These are phyloP conservation scores for Cataglyphis cursor DNA, from an alignment of 2,888 invertebrate species.

Conservation along the genomic window DNA sequence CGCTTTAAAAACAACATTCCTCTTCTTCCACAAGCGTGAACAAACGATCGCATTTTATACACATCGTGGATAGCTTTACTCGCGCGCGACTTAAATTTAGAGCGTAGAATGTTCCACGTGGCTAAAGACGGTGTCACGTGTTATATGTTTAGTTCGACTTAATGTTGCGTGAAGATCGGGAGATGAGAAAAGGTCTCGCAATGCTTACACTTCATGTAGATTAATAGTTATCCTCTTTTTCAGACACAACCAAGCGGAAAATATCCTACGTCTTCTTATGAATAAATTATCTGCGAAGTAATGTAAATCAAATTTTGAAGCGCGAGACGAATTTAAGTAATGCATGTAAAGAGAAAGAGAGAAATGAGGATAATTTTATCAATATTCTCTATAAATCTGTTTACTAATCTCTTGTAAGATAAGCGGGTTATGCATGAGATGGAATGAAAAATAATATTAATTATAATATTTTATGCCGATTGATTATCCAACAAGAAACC, in stretches of 20 bases:
- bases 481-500: constrained; percentile 30
- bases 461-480: constrained; percentile 30
- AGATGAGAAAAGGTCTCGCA: constrained; percentile 3
- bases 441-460: constrained; percentile 18
- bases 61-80: constrained; percentile 24
- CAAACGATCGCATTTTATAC: constrained; percentile 11
- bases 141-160: constrained; percentile 30
- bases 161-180: constrained; percentile 34
- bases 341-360: background rate
- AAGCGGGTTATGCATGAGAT: background rate
- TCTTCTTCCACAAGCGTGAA: constrained; percentile 2
- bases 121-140: constrained; percentile 29
- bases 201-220: background rate
- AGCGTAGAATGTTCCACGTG: constrained; percentile 34
- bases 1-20: constrained; percentile 50
- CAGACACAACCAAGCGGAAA: background rate
- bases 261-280: background rate
- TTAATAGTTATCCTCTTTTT: background rate
- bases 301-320: background rate
- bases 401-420: background rate
- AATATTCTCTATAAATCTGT: constrained; percentile 6
- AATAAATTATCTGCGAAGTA: background rate
- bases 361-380: constrained; percentile 5
- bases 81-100: constrained; percentile 45
- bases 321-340: background rate